Evolutionary conservation across 2,888 invertebrate species (phyloP).

Genomic region (Leptopterna dolabrata): DNA sequence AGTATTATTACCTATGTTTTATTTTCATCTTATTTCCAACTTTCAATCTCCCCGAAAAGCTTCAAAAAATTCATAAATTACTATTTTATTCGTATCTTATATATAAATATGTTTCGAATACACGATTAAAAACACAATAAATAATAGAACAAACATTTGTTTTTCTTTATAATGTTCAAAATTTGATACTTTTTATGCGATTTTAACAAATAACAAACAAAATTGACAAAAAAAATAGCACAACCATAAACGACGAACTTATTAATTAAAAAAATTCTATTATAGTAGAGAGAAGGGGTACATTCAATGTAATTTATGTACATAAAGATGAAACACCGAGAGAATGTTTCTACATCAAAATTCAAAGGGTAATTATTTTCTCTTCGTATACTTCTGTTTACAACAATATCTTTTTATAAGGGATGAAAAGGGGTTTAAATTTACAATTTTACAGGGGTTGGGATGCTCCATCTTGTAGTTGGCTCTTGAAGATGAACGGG

Average conservation of each 20-base stretch:
- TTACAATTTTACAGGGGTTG: slow-evolving; percentile 41
- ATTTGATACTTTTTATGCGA: neutral
- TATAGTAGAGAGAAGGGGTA: neutral
- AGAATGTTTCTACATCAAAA: neutral
- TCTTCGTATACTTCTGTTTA: slow-evolving; percentile 46
- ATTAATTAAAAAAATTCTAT: neutral
- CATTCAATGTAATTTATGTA: slow-evolving; percentile 15
- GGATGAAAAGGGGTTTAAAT: neutral
- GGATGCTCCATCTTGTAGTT: neutral
- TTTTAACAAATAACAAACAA: slow-evolving; percentile 29
- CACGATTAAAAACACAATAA: slow-evolving; percentile 42
- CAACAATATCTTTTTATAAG: neutral
- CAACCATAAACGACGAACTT: slow-evolving; percentile 15
- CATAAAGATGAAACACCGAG: slow-evolving; percentile 8
- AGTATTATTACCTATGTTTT: neutral
- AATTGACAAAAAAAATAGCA: slow-evolving; percentile 20
- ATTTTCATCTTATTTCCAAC: neutral
- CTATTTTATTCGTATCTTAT: neutral
- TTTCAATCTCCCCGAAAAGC: neutral
- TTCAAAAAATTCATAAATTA: slow-evolving; percentile 21
- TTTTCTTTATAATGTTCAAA: neutral
- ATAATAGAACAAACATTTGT: slow-evolving; percentile 10
- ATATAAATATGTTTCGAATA: slow-evolving; percentile 16
- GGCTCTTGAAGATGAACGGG: neutral
- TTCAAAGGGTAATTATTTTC: neutral